phyloP scores from a whole-genome alignment of 2,797 vertebrate genomes.

The Propithecus deckenii region DNA sequence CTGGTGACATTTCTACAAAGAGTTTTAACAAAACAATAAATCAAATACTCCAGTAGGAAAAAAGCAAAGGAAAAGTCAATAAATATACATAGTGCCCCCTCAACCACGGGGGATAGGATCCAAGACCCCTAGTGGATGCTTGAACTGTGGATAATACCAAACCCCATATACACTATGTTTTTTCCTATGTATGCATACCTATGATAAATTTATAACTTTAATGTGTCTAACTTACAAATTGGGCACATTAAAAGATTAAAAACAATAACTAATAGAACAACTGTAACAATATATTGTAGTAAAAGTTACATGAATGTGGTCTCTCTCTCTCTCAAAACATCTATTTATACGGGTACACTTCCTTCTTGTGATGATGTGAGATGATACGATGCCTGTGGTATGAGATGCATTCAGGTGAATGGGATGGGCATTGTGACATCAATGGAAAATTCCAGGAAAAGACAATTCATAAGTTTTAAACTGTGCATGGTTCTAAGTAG shows the following conservation, averaged over 20 bases:
- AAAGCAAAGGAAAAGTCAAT: neutral
- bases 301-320: neutral
- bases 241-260: neutral
- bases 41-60: neutral
- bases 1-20: neutral
- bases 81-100: neutral
- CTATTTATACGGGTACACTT: neutral
- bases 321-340: neutral
- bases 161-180: neutral
- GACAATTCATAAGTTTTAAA: neutral
- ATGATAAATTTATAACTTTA: neutral
- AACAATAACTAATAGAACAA: neutral
- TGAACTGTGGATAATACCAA: neutral
- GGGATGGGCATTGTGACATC: neutral
- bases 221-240: neutral
- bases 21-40: neutral
- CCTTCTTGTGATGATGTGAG: neutral
- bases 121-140: neutral
- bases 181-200: neutral
- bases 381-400: neutral
- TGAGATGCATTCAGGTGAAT: neutral
- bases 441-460: neutral
- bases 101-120: neutral
- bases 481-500: neutral
- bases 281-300: neutral